Evolutionary conservation across 1,140 invertebrate species (phyloP).

Genomic region (Scylla paramamosain): DNA sequence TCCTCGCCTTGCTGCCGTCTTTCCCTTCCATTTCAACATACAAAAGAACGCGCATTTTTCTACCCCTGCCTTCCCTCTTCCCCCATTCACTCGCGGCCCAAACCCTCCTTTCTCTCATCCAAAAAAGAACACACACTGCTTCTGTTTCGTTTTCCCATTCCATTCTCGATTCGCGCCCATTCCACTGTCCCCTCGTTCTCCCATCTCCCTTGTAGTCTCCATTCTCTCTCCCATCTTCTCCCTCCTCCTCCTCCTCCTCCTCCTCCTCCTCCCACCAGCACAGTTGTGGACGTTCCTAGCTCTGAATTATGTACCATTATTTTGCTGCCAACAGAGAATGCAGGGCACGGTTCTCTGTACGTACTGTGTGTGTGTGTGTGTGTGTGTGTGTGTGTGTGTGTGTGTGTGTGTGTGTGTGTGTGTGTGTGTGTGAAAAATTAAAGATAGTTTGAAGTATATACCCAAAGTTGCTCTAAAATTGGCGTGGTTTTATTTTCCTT

Average conservation of each 20-base stretch:
- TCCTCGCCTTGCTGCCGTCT: background rate
- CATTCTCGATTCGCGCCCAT: slow-evolving; percentile 1
- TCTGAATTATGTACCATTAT: slow-evolving; percentile 1
- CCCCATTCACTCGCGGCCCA: background rate
- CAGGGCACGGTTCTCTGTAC: no score
- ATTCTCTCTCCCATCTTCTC: background rate
- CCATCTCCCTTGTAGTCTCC: background rate
- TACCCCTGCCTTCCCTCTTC: background rate
- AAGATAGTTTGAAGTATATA: no score
- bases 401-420: no score
- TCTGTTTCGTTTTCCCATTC: slow-evolving; percentile 4
- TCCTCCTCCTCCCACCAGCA: slow-evolving; percentile 8
- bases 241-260: slow-evolving; percentile 16
- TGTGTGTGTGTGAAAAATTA: no score
- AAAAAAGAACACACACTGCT: background rate
- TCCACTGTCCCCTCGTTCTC: background rate
- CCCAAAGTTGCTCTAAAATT: no score
- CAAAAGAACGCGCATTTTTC: background rate
- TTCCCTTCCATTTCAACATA: background rate
- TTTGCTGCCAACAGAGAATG: background rate
- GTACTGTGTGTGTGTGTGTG: background rate
- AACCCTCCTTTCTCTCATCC: background rate
- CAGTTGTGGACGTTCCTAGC: background rate
- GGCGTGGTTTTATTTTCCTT: no score
- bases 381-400: background rate